These are phyloP conservation scores for Furcifer pardalis DNA, from an alignment of 2,797 vertebrate genomes.

Conservation along the genomic window DNA sequence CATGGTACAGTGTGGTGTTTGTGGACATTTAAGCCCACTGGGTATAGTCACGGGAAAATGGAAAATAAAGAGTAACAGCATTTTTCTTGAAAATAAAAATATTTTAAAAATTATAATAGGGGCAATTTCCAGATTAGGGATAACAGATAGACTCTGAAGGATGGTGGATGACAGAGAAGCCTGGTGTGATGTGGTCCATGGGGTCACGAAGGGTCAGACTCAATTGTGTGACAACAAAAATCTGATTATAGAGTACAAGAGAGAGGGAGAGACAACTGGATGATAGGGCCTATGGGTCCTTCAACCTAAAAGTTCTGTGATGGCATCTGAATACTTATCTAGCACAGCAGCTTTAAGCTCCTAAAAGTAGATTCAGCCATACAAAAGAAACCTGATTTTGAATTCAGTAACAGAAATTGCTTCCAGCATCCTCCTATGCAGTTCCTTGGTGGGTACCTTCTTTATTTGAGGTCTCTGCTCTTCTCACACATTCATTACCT, in stretches of 20 bases:
- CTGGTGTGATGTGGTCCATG: too few relatives aligned
- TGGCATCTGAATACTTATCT: conserved; percentile 16
- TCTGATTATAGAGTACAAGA: background rate
- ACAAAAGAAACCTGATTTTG: background rate
- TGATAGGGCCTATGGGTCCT: background rate
- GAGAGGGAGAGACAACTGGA: background rate
- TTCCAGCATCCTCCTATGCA: conserved; percentile 17
- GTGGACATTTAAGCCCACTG: too few relatives aligned
- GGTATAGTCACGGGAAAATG: too few relatives aligned
- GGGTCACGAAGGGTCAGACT: too few relatives aligned
- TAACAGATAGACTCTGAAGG: too few relatives aligned
- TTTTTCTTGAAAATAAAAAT: too few relatives aligned
- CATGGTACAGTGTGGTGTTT: too few relatives aligned
- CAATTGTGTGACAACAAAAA: too few relatives aligned
- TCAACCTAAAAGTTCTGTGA: background rate
- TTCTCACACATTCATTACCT: conserved; percentile 12
- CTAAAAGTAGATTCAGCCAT: conserved; percentile 22
- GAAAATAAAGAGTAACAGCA: too few relatives aligned
- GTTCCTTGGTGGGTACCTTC: conserved; percentile 6
- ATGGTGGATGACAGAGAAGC: too few relatives aligned
- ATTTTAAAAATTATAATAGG: too few relatives aligned
- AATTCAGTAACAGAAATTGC: conserved; percentile 45
- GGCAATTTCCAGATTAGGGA: too few relatives aligned
- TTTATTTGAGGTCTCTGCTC: conserved; percentile 25
- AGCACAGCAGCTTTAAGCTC: background rate